These are phyloP conservation scores for Enteromius treurensis DNA, from an alignment of 2,797 vertebrate species.

Conservation along the genomic window DNA sequence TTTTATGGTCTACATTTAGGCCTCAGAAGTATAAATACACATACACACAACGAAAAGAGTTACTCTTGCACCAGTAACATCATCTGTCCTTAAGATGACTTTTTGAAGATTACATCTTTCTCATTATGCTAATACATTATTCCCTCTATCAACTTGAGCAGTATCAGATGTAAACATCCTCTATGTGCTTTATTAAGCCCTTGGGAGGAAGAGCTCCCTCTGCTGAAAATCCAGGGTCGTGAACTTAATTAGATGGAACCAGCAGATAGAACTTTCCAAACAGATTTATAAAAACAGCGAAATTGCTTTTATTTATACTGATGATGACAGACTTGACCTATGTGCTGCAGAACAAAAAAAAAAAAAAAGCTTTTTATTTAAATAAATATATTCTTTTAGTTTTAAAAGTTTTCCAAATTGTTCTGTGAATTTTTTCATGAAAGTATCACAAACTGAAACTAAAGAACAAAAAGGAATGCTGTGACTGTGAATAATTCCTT, in stretches of 20 bases:
- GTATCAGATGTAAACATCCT: constrained; percentile 18
- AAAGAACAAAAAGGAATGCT: background rate
- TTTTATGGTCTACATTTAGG: background rate
- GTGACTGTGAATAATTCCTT: background rate
- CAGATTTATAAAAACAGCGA: constrained; percentile 18
- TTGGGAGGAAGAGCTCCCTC: background rate
- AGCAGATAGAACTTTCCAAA: constrained; percentile 11
- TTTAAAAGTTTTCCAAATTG: background rate
- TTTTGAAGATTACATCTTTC: constrained; percentile 14
- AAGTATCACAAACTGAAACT: background rate
- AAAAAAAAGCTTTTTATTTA: background rate
- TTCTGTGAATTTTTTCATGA: background rate
- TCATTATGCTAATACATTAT: constrained; percentile 20
- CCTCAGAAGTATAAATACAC: background rate
- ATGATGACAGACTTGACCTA: constrained; percentile 2
- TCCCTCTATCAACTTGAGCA: background rate
- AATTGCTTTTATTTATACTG: background rate
- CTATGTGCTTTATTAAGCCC: constrained; percentile 16
- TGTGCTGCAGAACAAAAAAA: background rate
- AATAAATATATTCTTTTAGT: background rate
- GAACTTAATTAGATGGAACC: constrained; percentile 28
- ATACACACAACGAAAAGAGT: background rate
- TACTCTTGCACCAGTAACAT: background rate
- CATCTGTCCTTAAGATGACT: background rate
- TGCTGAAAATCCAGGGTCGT: constrained; percentile 8